These are phyloP conservation scores for Fulica atra DNA, from an alignment of 2,113 vertebrate species.

Conservation along the genomic window DNA sequence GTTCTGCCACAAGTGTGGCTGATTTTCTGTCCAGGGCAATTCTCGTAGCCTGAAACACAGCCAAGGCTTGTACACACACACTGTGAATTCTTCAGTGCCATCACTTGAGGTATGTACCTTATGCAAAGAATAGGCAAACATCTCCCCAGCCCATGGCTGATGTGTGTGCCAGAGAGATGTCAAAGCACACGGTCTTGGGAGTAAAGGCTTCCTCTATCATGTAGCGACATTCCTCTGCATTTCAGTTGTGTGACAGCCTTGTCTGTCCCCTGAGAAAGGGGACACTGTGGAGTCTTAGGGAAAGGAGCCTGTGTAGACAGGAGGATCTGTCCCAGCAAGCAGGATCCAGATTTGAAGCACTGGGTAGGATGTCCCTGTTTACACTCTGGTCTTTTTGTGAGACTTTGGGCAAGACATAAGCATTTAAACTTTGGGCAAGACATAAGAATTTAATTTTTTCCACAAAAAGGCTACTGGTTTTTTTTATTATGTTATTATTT, in stretches of 20 bases:
- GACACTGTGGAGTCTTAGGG: background rate
- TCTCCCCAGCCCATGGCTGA: accelerated
- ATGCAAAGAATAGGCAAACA: background rate
- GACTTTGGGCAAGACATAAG: background rate
- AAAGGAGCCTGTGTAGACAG: background rate
- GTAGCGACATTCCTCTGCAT: background rate
- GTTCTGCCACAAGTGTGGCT: background rate
- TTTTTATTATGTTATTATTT: background rate
- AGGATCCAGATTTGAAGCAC: background rate
- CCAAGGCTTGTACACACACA: accelerated
- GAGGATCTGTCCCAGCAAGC: background rate
- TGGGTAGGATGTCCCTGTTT: background rate
- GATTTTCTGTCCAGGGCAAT: background rate
- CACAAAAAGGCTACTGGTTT: background rate
- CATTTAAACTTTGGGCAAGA: background rate
- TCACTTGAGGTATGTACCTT: background rate
- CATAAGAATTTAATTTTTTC: background rate
- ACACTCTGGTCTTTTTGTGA: background rate
- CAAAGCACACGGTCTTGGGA: background rate
- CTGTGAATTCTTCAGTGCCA: background rate
- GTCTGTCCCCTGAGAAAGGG: background rate
- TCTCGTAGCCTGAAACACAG: background rate
- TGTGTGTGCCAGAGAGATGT: accelerated
- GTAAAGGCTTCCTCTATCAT: background rate
- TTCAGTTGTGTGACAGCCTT: background rate